Evolutionary conservation across 2,888 invertebrate genomes (phyloP), one percentile per base, ranked within the genome.

Genomic region (Hydrotaea cyrtoneurina): DNA sequence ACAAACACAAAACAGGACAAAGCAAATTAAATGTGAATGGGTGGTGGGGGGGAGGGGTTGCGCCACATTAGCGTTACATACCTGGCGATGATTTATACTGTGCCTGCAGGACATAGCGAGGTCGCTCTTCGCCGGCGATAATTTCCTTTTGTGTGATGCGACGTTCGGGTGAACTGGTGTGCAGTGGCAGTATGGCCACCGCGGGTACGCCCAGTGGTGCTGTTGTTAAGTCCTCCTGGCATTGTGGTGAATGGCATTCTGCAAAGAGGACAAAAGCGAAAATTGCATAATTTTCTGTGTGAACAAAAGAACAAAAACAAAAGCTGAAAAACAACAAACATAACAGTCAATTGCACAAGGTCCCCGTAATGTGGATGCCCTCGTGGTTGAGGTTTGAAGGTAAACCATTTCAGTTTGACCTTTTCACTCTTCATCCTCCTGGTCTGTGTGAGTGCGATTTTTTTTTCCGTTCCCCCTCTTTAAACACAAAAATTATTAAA

Each of bases 111-210:
- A 92, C 89, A 86, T 92, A 94, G 83, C 94, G 93, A 2, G 94
- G 94, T 19, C 94, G 91, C 89, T 95, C 94, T 88, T 95, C 94
- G 0, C 94, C 94, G 17, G 94, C 94, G 2, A 95, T 94, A 83
- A 95, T 95, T 90, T 95, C 95, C 88, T 95, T 95, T 83, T 94
- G 94, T 80, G 92, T 94, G 64, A 92, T 90, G 89, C 86, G 91
- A 43, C 92, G 91, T 86, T 92, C 92, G 26, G 94, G 93, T 78
- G 93, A 92, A 81, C 90, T 92, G 83, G 92, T 91, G 84, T 92
- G 92, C 86, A 87, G 89, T 89, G 88, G 94, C 83, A 92, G 83
- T 62, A 85, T 93, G 92, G 90, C 94, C 78, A 92, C 91, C 36
- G 92, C 89, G 31, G 92, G 91, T 43, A 92, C 92, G 17, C 90